Percentiles rank a stretch among this genome's conserved stretches.
Conservation (phyloP, 2,888 invertebrate species). For the Macropis europaea region DNA sequence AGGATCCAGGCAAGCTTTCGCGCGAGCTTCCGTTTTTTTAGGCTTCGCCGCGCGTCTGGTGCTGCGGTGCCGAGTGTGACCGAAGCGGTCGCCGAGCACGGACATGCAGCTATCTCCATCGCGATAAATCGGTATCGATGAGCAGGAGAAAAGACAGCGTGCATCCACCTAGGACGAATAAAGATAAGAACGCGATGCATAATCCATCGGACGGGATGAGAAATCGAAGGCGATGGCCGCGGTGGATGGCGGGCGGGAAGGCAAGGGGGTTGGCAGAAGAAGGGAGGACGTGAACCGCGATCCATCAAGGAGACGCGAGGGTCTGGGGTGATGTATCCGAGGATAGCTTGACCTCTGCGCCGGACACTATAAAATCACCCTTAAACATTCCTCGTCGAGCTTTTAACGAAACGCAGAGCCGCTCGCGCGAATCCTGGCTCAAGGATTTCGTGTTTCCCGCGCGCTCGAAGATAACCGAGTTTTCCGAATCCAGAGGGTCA, state of each 20-base stretch:
- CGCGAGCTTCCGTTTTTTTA: too few species aligned
- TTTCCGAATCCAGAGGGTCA: too few species aligned
- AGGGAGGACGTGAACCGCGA: slow-evolving; percentile 55
- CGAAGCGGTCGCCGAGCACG: too few species aligned
- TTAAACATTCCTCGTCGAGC: slow-evolving; percentile 69
- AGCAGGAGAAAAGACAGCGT: background rate
- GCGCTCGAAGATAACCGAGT: too few species aligned
- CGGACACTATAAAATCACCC: slow-evolving; percentile 77
- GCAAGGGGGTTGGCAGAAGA: slow-evolving; percentile 11
- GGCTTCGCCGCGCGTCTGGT: too few species aligned
- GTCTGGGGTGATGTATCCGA: slow-evolving; percentile 73
- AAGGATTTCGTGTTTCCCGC: too few species aligned
- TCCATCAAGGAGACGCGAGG: slow-evolving; percentile 70
- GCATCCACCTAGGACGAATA: background rate
- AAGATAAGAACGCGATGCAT: slow-evolving; percentile 53
- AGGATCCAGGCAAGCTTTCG: too few species aligned
- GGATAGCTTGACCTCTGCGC: slow-evolving; percentile 75
- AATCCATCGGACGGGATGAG: slow-evolving; percentile 63
- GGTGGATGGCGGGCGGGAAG: slow-evolving; percentile 38
- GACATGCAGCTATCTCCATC: too few species aligned
- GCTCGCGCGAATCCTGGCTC: too few species aligned
- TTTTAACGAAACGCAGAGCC: slow-evolving; percentile 37
- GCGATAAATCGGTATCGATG: background rate
- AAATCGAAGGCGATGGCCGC: slow-evolving; percentile 56
- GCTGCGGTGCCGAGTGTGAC: too few species aligned